phyloP scores from a whole-genome alignment of 2,797 vertebrate genomes.

The Cichlasoma orientale region DNA sequence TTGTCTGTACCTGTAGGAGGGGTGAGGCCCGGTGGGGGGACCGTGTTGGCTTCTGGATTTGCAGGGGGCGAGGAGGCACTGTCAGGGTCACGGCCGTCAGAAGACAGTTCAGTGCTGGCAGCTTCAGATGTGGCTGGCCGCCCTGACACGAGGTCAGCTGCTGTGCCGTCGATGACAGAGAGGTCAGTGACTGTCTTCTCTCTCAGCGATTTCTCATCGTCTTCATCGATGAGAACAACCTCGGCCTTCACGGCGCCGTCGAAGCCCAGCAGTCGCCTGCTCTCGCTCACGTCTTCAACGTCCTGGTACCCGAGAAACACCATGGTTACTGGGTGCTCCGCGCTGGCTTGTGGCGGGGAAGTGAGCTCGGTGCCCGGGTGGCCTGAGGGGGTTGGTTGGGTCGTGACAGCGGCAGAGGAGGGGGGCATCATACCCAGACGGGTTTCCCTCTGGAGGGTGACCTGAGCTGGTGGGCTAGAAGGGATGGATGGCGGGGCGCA shows the following conservation, averaged over 20 bases:
- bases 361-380: constrained; percentile 68
- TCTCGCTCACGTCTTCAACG: constrained; percentile 91
- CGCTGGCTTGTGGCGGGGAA: constrained; percentile 72
- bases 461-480: constrained; percentile 83
- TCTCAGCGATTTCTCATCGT: constrained; percentile 92
- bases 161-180: constrained; percentile 91
- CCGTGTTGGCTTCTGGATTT: constrained; percentile 49
- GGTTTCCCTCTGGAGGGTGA: constrained; percentile 88
- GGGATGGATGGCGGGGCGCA: constrained; percentile 74
- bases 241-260: constrained; percentile 96
- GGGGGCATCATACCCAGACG: constrained; percentile 89
- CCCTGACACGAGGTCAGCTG: constrained; percentile 94
- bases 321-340: constrained; percentile 95
- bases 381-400: constrained; percentile 59
- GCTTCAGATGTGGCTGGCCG: constrained; percentile 85
- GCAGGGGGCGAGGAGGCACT: constrained; percentile 78
- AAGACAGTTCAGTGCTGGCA: constrained; percentile 93
- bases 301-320: constrained; percentile 98
- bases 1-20: constrained; percentile 85
- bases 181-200: constrained; percentile 97
- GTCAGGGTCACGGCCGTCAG: constrained; percentile 90
- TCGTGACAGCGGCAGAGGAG: constrained; percentile 64
- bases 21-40: constrained; percentile 83
- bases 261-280: constrained; percentile 91
- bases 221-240: constrained; percentile 95